Base-by-base conservation (phyloP, 2,797 vertebrate genomes). In the Arrhamphus sclerolepis region DNA sequence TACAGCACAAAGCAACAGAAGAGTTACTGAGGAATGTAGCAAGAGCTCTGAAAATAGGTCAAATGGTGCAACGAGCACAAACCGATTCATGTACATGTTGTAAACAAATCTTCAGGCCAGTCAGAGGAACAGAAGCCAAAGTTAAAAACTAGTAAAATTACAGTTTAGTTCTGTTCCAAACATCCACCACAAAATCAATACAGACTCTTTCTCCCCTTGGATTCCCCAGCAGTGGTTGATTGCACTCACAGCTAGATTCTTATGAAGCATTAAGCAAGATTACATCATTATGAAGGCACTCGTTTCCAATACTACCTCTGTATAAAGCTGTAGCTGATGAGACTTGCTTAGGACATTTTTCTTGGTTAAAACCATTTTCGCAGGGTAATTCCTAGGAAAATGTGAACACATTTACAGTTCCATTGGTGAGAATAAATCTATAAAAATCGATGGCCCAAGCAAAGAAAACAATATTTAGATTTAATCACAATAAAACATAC, bases 21-120 rank as follows among this genome's bases (percentile, higher is more conserved):
- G 39, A 42, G 22, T 26, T 31, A 29, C 43, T 0, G 7, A 41
- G 26, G 6, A 62, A 50, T 50, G 19, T 19, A 28, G 19, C 18
- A 26, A 3, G 19, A 6, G 34, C 9, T 24, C 6, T 54, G 34
- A 53, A 47, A 60, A 48, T 28, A 17, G 56, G 47, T 60, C 22
- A 41, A 59, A 48, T 22, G 38, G 21, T 41, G 50, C 20, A 56
- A 54, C 21, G 59, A 60, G 48, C 29, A 49, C 13, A 31, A 24
- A 59, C 20, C 20, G 29, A 7, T 41, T 43, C 22, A n/a, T 21
- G 34, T 13, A 19, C 34, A 39, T 10, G 7, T 19, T 50, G 56
- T 42, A 29, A 56, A 52, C 38, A 62, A 66, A 58, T 44, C 46
- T 31, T 13, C 9, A 20, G 44, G 26, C 52, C 43, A 24, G 21